Base-by-base conservation (phyloP, 2,888 invertebrate species). In the Tillus elongatus region DNA sequence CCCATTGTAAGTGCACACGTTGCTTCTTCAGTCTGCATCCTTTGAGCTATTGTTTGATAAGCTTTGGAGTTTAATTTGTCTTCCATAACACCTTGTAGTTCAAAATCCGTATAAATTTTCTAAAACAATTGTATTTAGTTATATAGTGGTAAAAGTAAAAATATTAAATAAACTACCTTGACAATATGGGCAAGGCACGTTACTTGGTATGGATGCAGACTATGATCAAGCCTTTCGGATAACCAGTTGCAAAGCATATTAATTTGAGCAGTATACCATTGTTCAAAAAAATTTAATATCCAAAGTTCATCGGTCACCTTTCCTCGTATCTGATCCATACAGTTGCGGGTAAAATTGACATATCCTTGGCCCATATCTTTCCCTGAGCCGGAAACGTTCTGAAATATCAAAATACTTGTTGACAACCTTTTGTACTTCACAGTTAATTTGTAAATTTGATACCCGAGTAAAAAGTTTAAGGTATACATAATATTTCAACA, bases 71-170 rank as follows among this genome's bases (percentile, higher is more conserved):
- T 93, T 40, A 98, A 72, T 66, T 91, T 90, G 63, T 96, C 95
- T 60, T 97, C 96, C 67, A 92, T 90, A 30, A 98, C 95, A 48
- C 97, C 97, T 72, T 98, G 97, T 42, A 98, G 77, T 71, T 97
- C 97, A 69, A 97, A 98, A 70, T 98, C 97, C 32, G 93, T 90
- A 73, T 95, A 96, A 66, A 96, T 82, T 85, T 98, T 98, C 90
- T 97, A 69, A 27, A 67, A 68, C 4, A 11, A 37, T 30, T 10
- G 11, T 10, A 29, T 11, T 11, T 11, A 4, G 11, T 29, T 29
- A 8, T 29, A 10, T 4, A 29, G 30, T 8, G 6, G 4, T 11
- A 9, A 9, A 9, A 8, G 30, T 6, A 29, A 11, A 11, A 29
- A 29, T 11, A 34, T 13, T 27, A 27, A 15, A 9, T 13, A 10